phyloP scores from a whole-genome alignment of 2,797 vertebrate species.

The Vireo griseus region DNA sequence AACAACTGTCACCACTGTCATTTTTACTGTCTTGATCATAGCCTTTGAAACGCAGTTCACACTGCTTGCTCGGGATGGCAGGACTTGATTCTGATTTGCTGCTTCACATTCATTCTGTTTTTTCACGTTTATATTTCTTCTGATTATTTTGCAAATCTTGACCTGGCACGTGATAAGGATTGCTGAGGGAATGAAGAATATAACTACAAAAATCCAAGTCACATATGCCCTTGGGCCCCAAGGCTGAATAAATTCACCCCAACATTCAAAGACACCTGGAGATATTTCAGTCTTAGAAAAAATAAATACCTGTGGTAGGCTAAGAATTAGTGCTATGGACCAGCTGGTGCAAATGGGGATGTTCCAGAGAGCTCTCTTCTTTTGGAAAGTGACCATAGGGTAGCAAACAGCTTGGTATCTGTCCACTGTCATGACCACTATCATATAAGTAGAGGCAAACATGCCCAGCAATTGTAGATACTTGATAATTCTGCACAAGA shows the following conservation, averaged over 20 bases:
- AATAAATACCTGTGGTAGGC: constrained; percentile 73
- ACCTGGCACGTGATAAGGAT: constrained; percentile 63
- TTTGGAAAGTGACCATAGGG: constrained; percentile 67
- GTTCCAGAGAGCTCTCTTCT: constrained; percentile 70
- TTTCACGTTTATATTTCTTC: constrained; percentile 60
- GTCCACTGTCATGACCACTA: constrained; percentile 69
- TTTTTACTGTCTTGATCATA: constrained; percentile 76
- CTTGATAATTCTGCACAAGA: constrained; percentile 68
- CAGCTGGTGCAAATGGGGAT: constrained; percentile 63
- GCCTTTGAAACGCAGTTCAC: constrained; percentile 71
- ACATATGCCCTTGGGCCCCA: constrained; percentile 64
- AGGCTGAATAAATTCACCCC: constrained; percentile 67
- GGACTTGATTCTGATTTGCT: constrained; percentile 33
- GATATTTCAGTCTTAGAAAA: constrained; percentile 71
- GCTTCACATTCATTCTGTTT: constrained; percentile 42
- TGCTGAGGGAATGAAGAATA: constrained; percentile 68
- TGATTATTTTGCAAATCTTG: constrained; percentile 66
- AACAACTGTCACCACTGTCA: constrained; percentile 71
- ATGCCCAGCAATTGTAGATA: constrained; percentile 70
- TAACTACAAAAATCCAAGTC: constrained; percentile 68
- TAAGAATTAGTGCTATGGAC: constrained; percentile 62
- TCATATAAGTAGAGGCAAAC: constrained; percentile 72
- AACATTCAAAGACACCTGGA: constrained; percentile 65
- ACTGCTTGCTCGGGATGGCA: constrained; percentile 51
- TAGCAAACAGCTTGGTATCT: constrained; percentile 67